A percentile compares a stretch with the other conserved stretches of the same genome.
These are phyloP conservation scores for Drosophila emarginata DNA, from an alignment of 2,888 invertebrate genomes.

Conservation along the genomic window DNA sequence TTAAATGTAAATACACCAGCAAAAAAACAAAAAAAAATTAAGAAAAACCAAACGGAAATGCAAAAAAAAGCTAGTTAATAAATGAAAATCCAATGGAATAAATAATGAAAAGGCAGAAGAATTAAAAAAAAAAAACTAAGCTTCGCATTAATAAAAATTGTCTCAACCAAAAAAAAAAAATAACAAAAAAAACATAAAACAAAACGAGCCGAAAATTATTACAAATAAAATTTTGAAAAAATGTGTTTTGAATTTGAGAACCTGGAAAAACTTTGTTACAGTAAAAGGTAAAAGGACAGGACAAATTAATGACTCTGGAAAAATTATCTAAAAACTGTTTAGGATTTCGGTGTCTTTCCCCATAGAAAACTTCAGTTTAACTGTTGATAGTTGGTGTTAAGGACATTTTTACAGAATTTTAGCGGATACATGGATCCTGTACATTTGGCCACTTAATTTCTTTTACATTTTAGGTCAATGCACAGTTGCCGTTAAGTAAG, in stretches of 20 bases:
- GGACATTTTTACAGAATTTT: too few species aligned
- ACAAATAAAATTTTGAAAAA: constrained; percentile 12
- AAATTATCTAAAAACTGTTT: too few species aligned
- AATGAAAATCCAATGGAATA: constrained; percentile 25
- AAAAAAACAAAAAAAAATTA: constrained; percentile 25
- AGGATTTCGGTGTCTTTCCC: too few species aligned
- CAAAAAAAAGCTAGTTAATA: constrained; percentile 24
- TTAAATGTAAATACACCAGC: constrained; percentile 56
- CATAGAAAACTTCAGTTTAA: too few species aligned
- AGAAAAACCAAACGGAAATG: constrained; percentile 36
- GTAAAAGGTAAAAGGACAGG: too few species aligned
- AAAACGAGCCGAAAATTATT: constrained; percentile 15
- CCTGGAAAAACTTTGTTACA: background rate
- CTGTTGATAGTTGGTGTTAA: background rate
- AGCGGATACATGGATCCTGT: too few species aligned
- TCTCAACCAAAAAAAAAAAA: constrained; percentile 56
- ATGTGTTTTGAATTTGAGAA: constrained; percentile 14
- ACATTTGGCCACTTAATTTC: background rate
- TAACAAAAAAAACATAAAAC: constrained; percentile 32
- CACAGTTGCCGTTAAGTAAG: constrained; percentile 42
- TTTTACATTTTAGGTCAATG: constrained; percentile 63
- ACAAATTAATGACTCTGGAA: too few species aligned
- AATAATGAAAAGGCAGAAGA: constrained; percentile 44
- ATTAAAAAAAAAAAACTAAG: constrained; percentile 48
- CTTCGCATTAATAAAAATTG: constrained; percentile 69